A percentile compares a stretch with the other conserved stretches of the same genome.
Evolutionary conservation across 2,888 invertebrate genomes (phyloP).

Genomic region (Noctua pronuba): DNA sequence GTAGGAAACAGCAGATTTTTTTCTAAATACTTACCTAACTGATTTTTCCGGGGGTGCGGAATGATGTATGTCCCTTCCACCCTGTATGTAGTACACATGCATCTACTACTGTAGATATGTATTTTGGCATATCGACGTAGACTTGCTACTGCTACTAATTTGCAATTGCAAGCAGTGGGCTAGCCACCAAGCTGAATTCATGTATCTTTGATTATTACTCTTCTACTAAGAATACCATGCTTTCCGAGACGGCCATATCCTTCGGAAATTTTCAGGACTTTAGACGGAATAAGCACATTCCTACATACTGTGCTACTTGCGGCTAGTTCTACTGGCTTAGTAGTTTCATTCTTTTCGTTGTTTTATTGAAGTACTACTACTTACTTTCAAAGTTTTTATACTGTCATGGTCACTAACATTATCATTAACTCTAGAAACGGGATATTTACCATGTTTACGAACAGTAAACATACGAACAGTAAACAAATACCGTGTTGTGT

Average conservation of each 20-base stretch:
- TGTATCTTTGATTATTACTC: slow-evolving; percentile 1
- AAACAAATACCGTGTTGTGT: no score
- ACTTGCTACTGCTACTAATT: background rate
- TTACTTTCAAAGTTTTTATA: no score
- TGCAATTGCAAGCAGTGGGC: background rate
- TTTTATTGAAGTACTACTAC: background rate
- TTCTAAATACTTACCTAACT: background rate
- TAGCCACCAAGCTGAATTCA: background rate
- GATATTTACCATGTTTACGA: no score
- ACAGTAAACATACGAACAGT: no score
- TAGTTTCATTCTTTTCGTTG: background rate
- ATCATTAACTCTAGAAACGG: no score
- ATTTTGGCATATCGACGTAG: background rate
- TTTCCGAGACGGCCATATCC: background rate
- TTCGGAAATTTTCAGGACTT: background rate
- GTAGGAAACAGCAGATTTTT: background rate
- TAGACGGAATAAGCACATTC: background rate
- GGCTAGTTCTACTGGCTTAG: background rate
- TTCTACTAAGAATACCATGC: background rate
- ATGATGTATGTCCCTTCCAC: background rate
- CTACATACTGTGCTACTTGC: background rate
- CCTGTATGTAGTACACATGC: background rate
- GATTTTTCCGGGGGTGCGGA: background rate
- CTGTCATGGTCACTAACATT: no score
- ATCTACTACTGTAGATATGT: background rate